Conservation (phyloP, 2,888 invertebrate genomes). For the Metalampra italica region DNA sequence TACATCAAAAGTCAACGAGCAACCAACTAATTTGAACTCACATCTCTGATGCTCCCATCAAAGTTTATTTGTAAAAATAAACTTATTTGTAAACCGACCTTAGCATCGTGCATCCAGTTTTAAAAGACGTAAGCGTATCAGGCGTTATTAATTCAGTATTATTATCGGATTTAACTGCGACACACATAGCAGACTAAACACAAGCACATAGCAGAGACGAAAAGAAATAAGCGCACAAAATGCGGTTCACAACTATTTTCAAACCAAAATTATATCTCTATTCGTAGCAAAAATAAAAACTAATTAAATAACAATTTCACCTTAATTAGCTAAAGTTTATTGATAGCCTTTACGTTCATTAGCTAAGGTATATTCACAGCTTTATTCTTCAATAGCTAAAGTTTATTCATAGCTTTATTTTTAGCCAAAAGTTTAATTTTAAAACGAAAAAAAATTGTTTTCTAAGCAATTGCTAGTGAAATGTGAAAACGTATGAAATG, state of each 20-base stretch:
- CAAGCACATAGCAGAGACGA: conserved; percentile 13
- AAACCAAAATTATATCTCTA: conserved; percentile 8
- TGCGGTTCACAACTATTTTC: conserved; percentile 4
- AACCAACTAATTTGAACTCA: too few relatives aligned
- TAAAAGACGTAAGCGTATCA: neutral
- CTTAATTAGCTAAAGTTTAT: conserved; percentile 2
- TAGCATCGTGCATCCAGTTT: neutral
- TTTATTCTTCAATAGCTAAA: neutral
- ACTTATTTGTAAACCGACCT: too few relatives aligned
- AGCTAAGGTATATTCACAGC: neutral
- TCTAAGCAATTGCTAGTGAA: conserved; percentile 15
- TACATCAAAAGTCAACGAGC: too few relatives aligned
- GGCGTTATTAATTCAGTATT: neutral
- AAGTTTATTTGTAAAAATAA: too few relatives aligned
- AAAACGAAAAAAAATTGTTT: conserved; percentile 8
- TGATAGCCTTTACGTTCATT: neutral
- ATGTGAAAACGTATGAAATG: conserved; percentile 6
- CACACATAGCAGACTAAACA: conserved; percentile 6
- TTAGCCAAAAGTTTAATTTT: conserved; percentile 11
- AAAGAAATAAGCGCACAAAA: conserved; percentile 12
- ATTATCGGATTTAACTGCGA: conserved; percentile 8
- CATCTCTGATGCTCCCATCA: too few relatives aligned
- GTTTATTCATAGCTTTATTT: neutral
- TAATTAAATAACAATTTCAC: neutral
- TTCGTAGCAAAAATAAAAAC: conserved; percentile 8